These are phyloP conservation scores for Saguinus midas DNA, from an alignment of 2,113 vertebrate species.

Conservation along the genomic window DNA sequence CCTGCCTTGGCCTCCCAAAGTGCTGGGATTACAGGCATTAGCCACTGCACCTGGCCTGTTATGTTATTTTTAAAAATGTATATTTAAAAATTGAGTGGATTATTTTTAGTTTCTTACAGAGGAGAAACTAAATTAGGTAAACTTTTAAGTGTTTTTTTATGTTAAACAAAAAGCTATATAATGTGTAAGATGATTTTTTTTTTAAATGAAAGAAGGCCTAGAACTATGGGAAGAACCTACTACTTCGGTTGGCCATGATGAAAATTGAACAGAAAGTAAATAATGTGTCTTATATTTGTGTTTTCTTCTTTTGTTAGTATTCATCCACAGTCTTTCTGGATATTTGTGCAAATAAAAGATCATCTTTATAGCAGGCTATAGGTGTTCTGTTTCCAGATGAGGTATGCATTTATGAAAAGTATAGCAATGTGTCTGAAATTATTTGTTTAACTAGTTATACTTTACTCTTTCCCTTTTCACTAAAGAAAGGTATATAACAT, in stretches of 20 bases:
- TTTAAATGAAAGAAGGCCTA: background rate
- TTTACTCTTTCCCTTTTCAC: background rate
- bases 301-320: background rate
- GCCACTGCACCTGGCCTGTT: background rate
- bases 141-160: background rate
- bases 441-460: background rate
- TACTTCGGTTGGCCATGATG: background rate
- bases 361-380: background rate
- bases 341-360: conserved; percentile 17
- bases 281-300: background rate
- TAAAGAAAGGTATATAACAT: background rate
- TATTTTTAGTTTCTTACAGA: background rate
- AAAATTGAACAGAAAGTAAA: conserved; percentile 15
- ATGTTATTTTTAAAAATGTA: background rate
- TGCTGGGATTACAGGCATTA: too few species aligned
- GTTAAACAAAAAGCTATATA: background rate
- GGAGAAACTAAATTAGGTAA: background rate
- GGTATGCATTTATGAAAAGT: background rate
- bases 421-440: background rate
- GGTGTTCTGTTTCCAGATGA: background rate
- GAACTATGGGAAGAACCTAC: background rate
- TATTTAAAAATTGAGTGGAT: conserved; percentile 21
- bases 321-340: background rate
- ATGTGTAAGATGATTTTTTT: background rate
- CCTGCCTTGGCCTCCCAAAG: too few species aligned